Evolutionary conservation across 1,140 invertebrate genomes (phyloP).

Genomic region (Drosophila carrolli): DNA sequence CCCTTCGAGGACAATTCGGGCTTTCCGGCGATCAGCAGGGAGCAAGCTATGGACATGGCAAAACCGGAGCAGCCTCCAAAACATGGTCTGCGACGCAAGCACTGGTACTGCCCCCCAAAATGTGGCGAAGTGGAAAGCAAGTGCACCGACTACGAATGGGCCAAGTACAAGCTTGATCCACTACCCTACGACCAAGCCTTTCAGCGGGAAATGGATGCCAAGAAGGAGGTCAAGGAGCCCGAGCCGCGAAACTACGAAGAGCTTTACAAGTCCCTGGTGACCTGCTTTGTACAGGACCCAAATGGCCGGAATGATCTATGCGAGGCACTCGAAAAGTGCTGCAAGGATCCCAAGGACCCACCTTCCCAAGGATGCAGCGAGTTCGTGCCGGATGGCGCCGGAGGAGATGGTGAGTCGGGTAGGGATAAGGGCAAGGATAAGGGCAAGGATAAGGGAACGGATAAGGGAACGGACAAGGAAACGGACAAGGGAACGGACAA

Average conservation of each 20-base stretch:
- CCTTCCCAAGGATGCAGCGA: slow-evolving; percentile 18
- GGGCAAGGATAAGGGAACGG: background rate
- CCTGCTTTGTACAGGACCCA: slow-evolving; percentile 37
- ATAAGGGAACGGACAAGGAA: background rate
- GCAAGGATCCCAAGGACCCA: slow-evolving; percentile 14
- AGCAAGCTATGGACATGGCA: slow-evolving; percentile 16
- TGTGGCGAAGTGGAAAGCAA: slow-evolving; percentile 34
- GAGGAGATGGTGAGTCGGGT: slow-evolving; percentile 19
- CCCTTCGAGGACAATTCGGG: slow-evolving; percentile 24
- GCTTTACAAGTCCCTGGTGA: slow-evolving; percentile 38
- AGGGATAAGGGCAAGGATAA: background rate
- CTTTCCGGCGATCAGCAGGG: background rate
- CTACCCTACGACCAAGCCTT: slow-evolving; percentile 7
- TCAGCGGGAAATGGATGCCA: background rate
- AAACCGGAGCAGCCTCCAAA: slow-evolving; percentile 8
- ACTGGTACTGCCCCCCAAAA: slow-evolving; percentile 25
- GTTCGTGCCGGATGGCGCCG: slow-evolving; percentile 2
- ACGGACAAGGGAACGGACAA: background rate
- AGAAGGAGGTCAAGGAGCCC: background rate
- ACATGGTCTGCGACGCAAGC: slow-evolving; percentile 2
- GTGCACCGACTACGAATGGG: slow-evolving; percentile 48
- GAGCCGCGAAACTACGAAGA: slow-evolving; percentile 66
- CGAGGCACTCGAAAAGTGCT: slow-evolving; percentile 30
- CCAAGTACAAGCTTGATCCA: slow-evolving; percentile 25
- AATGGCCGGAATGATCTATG: slow-evolving; percentile 2